Conservation (phyloP, 2,113 vertebrate species). For the Rynchops niger region DNA sequence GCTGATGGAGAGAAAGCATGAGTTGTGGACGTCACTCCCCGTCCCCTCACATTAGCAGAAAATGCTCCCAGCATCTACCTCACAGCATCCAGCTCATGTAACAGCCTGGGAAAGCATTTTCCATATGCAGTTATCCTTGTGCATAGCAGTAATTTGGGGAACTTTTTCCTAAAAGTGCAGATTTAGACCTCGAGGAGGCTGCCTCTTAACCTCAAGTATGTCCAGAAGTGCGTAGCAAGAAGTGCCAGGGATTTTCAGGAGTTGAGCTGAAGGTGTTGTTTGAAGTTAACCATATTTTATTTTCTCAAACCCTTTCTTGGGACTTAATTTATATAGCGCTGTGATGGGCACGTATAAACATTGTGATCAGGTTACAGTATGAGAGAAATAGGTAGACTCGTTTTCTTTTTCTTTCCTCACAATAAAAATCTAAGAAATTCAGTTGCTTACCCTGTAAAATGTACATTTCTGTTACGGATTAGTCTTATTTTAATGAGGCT, state of each 20-base stretch:
- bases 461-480: conserved; percentile 26
- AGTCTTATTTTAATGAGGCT: conserved; percentile 63
- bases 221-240: not conserved
- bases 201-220: not conserved
- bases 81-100: not conserved
- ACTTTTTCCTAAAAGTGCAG: conserved; percentile 1
- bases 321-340: conserved; percentile 57
- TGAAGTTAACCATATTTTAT: conserved; percentile 76
- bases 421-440: conserved; percentile 61
- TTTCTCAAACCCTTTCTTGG: conserved; percentile 66
- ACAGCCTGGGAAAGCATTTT: not conserved
- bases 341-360: conserved; percentile 74
- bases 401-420: conserved; percentile 55
- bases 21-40: not conserved
- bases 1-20: rapidly evolving
- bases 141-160: not conserved
- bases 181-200: not conserved
- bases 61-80: not conserved
- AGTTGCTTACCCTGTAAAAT: conserved; percentile 48
- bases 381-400: conserved; percentile 34
- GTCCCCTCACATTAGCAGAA: not conserved
- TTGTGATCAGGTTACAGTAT: conserved; percentile 60
- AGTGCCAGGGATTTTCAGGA: conserved; percentile 56
- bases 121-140: not conserved
- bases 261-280: conserved; percentile 76